A percentile compares a stretch with the other conserved stretches of the same genome.
Conservation (phyloP, 2,113 vertebrate genomes). For the Seriola rivoliana region DNA sequence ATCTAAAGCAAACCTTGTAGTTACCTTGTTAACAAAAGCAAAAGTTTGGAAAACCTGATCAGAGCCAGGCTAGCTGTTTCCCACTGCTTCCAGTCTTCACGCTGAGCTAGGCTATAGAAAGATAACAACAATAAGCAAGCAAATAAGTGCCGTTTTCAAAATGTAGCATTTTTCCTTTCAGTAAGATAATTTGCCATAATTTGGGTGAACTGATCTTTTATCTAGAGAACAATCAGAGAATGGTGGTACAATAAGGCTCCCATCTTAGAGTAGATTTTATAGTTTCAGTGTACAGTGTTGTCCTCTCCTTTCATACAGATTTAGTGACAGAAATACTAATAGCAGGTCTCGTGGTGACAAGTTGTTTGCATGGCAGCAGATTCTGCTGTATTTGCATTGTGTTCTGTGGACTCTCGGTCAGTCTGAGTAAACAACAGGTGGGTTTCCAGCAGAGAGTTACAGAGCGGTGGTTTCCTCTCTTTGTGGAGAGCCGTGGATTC, state of each 20-base stretch:
- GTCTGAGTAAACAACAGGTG: conserved; percentile 56
- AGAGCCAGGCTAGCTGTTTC: too few relatives aligned
- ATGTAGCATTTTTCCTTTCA: too few relatives aligned
- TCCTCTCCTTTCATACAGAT: neutral
- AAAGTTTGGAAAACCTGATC: too few relatives aligned
- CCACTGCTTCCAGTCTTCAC: too few relatives aligned
- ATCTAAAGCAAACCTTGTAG: too few relatives aligned
- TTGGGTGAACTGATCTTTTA: neutral
- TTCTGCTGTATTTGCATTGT: neutral
- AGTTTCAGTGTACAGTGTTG: neutral
- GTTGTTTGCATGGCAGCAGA: neutral
- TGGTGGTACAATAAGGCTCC: too few relatives aligned
- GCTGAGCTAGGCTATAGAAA: too few relatives aligned
- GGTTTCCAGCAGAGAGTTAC: conserved; percentile 12
- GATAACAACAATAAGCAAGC: too few relatives aligned
- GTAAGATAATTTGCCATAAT: too few relatives aligned
- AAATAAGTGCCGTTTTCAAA: too few relatives aligned
- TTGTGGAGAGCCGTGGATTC: conserved; percentile 46
- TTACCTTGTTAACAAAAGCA: too few relatives aligned
- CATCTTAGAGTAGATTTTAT: neutral
- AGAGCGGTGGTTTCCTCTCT: conserved; percentile 57
- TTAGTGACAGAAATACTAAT: neutral
- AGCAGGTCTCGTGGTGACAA: neutral
- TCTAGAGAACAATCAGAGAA: neutral
- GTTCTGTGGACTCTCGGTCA: neutral